Evolutionary conservation across 53 echinoderm and acorn worm species (phyloP).

Genomic region (Holothuria scabra): DNA sequence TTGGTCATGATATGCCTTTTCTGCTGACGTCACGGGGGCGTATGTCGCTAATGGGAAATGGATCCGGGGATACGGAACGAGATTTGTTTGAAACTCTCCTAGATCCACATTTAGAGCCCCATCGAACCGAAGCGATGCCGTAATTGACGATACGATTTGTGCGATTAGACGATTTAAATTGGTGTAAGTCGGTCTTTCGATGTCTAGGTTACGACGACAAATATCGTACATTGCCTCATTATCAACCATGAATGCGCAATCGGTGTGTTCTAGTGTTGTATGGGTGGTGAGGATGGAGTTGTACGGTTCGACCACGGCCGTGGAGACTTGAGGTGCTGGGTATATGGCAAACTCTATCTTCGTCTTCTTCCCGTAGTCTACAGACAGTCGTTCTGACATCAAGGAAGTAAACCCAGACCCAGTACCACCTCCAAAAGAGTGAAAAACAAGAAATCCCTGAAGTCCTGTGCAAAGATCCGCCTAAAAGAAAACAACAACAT

Average conservation of each 20-base stretch:
- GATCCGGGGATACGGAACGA: neutral
- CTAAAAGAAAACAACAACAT: neutral
- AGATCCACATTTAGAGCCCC: constrained; percentile 37
- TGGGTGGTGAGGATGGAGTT: constrained; percentile 34
- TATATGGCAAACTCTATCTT: constrained; percentile 69
- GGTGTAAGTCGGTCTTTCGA: constrained; percentile 36
- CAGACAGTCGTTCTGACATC: constrained; percentile 48
- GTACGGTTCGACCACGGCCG: constrained; percentile 8
- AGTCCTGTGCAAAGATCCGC: constrained; percentile 60
- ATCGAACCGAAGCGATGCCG: constrained; percentile 14
- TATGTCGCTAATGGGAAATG: neutral
- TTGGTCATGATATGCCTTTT: constrained; percentile 68
- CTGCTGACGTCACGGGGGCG: constrained; percentile 47
- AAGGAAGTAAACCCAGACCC: constrained; percentile 46
- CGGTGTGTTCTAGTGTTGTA: neutral
- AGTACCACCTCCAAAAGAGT: constrained; percentile 60
- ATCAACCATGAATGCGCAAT: constrained; percentile 72
- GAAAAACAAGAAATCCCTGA: constrained; percentile 60
- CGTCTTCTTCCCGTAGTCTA: constrained; percentile 61
- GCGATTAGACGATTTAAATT: constrained; percentile 37
- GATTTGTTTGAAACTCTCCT: constrained; percentile 63
- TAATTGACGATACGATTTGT: neutral
- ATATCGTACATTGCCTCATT: constrained; percentile 83
- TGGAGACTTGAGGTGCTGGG: constrained; percentile 63
- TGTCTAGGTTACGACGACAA: constrained; percentile 21